Evolutionary conservation across 2,888 invertebrate species (phyloP).

Genomic region (Dione vanillae): DNA sequence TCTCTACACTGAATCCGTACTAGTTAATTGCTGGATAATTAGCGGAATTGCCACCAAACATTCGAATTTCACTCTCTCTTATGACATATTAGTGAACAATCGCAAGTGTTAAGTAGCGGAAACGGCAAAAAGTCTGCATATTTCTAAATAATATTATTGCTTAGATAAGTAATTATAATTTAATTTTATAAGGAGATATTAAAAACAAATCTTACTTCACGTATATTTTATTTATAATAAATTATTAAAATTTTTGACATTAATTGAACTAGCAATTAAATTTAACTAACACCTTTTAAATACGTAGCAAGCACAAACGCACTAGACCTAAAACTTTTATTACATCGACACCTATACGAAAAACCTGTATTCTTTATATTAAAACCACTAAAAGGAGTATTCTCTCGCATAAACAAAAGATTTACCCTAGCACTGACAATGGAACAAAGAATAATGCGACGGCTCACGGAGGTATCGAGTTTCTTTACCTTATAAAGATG

Average conservation of each 20-base stretch:
- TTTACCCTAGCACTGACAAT: slow-evolving; percentile 42
- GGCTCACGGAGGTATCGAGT: slow-evolving; percentile 50
- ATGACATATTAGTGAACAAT: slow-evolving; percentile 40
- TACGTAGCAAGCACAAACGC: background rate
- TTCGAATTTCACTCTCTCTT: slow-evolving; percentile 73
- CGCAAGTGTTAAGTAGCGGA: slow-evolving; percentile 2
- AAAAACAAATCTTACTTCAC: too few relatives aligned
- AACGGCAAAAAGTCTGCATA: background rate
- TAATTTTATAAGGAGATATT: too few relatives aligned
- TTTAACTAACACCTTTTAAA: background rate
- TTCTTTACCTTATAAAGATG: slow-evolving; percentile 37
- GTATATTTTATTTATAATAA: too few relatives aligned
- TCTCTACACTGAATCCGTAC: slow-evolving; percentile 79
- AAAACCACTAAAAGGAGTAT: slow-evolving; percentile 32
- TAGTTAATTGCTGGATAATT: slow-evolving; percentile 77
- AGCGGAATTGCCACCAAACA: slow-evolving; percentile 62
- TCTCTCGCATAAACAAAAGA: slow-evolving; percentile 43
- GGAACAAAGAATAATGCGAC: slow-evolving; percentile 42
- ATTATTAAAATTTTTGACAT: too few relatives aligned
- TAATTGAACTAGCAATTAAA: too few relatives aligned
- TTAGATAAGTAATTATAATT: background rate
- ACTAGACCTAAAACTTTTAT: background rate
- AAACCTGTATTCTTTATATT: slow-evolving; percentile 16
- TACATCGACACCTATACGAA: background rate
- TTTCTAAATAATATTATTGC: background rate